Base-by-base conservation (phyloP, 2,113 vertebrate genomes). In the Cavia aperea region DNA sequence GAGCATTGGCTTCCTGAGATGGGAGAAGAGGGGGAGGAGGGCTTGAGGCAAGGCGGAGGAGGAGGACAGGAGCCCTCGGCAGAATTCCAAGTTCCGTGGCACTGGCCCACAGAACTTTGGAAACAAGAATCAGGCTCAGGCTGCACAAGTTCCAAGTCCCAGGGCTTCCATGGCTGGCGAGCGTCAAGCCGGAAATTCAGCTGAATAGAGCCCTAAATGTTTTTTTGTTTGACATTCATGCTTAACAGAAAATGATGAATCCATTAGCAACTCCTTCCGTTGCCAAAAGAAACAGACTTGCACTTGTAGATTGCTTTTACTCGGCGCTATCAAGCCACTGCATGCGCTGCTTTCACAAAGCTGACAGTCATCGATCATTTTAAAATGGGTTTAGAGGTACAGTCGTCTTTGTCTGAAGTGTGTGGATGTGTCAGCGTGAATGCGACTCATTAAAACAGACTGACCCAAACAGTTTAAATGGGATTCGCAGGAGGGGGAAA, bases 201-300 rank as follows among this genome's bases (percentile, higher is more conserved):
- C 87, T 97, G 96, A 97, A 97, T 97, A 97, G 96, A 97, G 96
- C 92, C 85, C 97, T 97, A 97, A 97, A 97, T 97, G 94, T 96
- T 97, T 96, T 97, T 97, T 96, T 96, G 94, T 98, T 98, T 97
- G 97, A 97, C 0, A 54, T 96, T 97, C 82, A 46, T 96, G 96
- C 96, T 96, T 97, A 97, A 96, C 95, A 97, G 96, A 97, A 97
- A 97, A 96, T 97, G 96, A 98, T 97, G 96, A 97, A 97, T 98
- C 97, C 96, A 97, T 97, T 97, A 97, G 93, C 95, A 97, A 96
- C 96, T 96, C 95, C 95, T 97, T 10, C 96, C 95, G 92, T 92
- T 98, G 98, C 97, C 98, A 98, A 98, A 98, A 98, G 97, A 97
- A 98, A 97, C 97, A 98, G 97, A 97, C 97, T 97, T 97, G 94